Evolutionary conservation across 1,140 invertebrate species (phyloP).

Genomic region (Matsumurasca onukii): DNA sequence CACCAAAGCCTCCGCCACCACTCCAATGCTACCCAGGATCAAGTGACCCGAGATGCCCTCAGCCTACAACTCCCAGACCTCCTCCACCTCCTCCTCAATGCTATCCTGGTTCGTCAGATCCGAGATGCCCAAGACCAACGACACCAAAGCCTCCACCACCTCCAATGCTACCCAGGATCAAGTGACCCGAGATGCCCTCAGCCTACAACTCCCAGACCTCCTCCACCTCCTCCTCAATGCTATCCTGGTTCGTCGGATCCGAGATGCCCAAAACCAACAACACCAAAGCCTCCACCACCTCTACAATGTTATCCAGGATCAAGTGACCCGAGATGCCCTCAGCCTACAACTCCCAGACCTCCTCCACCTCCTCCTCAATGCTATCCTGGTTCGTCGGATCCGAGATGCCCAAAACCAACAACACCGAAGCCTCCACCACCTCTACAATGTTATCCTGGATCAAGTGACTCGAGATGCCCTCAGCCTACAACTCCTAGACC

Average conservation of each 20-base stretch:
- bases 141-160: constrained; percentile 41
- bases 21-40: constrained; percentile 38
- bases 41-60: constrained; percentile 44
- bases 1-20: constrained; percentile 32
- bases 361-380: no score
- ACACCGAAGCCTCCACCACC: no score
- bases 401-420: no score
- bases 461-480: constrained; percentile 45
- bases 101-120: constrained; percentile 47
- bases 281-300: constrained; percentile 40
- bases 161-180: constrained; percentile 37
- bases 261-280: constrained; percentile 44
- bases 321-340: no score
- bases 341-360: no score
- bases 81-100: constrained; percentile 41
- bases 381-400: no score
- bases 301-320: constrained; percentile 44
- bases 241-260: constrained; percentile 47
- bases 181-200: constrained; percentile 44
- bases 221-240: constrained; percentile 40
- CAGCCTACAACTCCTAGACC: constrained; percentile 42
- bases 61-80: constrained; percentile 40
- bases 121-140: constrained; percentile 44
- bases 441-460: constrained; percentile 44
- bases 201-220: constrained; percentile 30